A percentile compares a stretch with the other conserved stretches of the same genome.
Evolutionary conservation across 2,113 vertebrate genomes (phyloP).

Genomic region (Marcusenius ussheri): DNA sequence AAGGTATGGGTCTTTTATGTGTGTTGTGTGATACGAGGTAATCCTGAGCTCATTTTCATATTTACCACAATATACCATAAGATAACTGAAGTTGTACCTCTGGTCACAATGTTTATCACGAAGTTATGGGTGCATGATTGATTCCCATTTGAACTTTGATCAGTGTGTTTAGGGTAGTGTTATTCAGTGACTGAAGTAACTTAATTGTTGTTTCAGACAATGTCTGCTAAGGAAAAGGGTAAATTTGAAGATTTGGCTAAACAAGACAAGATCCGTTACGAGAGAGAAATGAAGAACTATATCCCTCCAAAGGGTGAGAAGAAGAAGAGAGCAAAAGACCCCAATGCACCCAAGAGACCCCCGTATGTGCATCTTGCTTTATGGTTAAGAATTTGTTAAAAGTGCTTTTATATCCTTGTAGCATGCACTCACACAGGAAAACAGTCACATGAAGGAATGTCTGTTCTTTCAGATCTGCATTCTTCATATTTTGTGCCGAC

Average conservation of each 20-base stretch:
- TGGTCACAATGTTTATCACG: background rate
- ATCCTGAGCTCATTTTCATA: background rate
- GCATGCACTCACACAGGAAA: background rate
- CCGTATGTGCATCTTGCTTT: conserved; percentile 67
- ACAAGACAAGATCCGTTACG: conserved; percentile 86
- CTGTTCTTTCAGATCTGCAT: conserved; percentile 74
- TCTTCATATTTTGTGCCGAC: conserved; percentile 94
- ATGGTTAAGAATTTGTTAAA: background rate
- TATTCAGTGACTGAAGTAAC: background rate
- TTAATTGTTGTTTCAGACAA: conserved; percentile 58
- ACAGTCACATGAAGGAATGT: background rate
- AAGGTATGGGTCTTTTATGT: conserved; percentile 62
- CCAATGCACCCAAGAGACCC: conserved; percentile 95
- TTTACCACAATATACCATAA: background rate
- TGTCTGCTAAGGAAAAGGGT: conserved; percentile 89
- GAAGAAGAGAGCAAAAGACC: conserved; percentile 92
- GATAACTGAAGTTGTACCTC: too few relatives aligned
- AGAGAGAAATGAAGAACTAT: conserved; percentile 93
- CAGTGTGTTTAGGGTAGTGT: background rate
- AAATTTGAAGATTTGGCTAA: conserved; percentile 97
- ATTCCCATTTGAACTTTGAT: background rate
- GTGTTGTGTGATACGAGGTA: background rate
- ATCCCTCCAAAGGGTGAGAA: conserved; percentile 84
- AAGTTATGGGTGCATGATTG: background rate
- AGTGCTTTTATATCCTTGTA: background rate